These are phyloP conservation scores for Esox masquinongy DNA, from an alignment of 2,797 vertebrate genomes.

Conservation along the genomic window DNA sequence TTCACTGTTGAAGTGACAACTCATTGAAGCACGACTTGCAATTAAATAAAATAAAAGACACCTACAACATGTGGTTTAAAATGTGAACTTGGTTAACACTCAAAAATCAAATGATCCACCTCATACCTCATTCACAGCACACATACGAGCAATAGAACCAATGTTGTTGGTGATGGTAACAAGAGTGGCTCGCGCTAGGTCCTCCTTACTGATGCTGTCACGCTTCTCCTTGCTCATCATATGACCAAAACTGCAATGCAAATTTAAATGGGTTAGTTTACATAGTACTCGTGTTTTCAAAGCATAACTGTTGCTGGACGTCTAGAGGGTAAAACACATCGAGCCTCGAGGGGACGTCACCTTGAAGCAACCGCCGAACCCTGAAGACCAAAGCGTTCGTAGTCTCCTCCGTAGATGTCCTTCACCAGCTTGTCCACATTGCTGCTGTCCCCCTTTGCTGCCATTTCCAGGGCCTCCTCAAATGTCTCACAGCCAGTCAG, in stretches of 20 bases:
- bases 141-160: slow-evolving; percentile 87
- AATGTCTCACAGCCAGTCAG: slow-evolving; percentile 88
- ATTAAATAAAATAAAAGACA: background rate
- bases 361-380: slow-evolving; percentile 88
- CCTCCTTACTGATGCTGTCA: slow-evolving; percentile 87
- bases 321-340: too few species aligned
- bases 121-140: slow-evolving; percentile 86
- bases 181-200: slow-evolving; percentile 85
- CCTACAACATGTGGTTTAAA: background rate
- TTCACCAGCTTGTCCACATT: slow-evolving; percentile 86
- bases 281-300: background rate
- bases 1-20: background rate
- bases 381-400: slow-evolving; percentile 84
- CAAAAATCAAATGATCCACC: background rate
- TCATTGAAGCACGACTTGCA: background rate
- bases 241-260: slow-evolving; percentile 81
- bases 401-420: slow-evolving; percentile 88
- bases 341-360: slow-evolving; percentile 54
- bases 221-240: slow-evolving; percentile 91
- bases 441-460: slow-evolving; percentile 85
- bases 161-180: slow-evolving; percentile 91
- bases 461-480: slow-evolving; percentile 88
- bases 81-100: too few species aligned
- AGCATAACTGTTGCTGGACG: too few species aligned
- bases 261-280: background rate